Base-by-base conservation (phyloP, 2,797 vertebrate genomes). In the Taenioides sp. region DNA sequence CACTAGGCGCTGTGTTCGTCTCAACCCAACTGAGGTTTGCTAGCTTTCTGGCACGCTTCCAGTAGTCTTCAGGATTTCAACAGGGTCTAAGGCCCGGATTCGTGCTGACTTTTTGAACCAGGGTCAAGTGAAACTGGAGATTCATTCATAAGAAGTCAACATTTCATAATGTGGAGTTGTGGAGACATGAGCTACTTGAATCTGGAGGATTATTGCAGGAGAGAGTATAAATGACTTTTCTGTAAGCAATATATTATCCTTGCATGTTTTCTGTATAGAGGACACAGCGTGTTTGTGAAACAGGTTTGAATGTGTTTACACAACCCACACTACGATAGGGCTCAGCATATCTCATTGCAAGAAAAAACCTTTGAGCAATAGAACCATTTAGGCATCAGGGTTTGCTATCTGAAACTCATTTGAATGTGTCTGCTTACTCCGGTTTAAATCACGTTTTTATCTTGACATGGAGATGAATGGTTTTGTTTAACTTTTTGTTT, bases 161-260 rank as follows among this genome's bases (percentile, higher is more conserved):
- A 69, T 67, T 70, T 82, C 78, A 85, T 86, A 85, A 74, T 40
- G 73, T 67, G 81, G 73, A 80, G 79, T 69, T 85, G 86, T 89
- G 78, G 77, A 79, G 79, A 76, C 80, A 79, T 73, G 74, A 61
- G 71, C 77, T 67, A 5, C 70, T 81, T 6, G 58, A 71, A 75
- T 55, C 59, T 22, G 73, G 31, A 17, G 25, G 67, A 65, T 57
- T 66, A 50, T 80, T 65, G 73, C 69, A 71, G 63, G 65, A 68
- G 69, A 34, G 67, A 65, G 71, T 74, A 49, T 69, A 68, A 67
- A 71, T 1, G 7, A 77, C 43, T 20, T 76, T 84, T 70, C 17
- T 20, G 34, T 84, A 87, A 91, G 90, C 87, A 90, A 91, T 92
- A 90, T 84, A 90, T 83, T 92, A 92, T 80, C 78, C 86, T 88